Base-by-base conservation (phyloP, 2,888 invertebrate genomes). In the Leptinotarsa juncta region DNA sequence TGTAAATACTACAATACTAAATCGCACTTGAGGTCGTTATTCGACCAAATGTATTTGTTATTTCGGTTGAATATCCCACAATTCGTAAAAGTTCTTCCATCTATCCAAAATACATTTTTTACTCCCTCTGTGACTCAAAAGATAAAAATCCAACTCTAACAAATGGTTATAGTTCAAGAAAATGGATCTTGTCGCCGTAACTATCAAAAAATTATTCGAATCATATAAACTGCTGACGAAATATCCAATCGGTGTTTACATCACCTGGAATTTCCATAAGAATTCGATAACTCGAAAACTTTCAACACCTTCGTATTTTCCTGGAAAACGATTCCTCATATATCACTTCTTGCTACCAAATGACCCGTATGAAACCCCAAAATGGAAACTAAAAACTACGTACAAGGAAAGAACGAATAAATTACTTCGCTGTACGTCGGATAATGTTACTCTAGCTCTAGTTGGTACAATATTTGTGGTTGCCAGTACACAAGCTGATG, bases 401-500 rank as follows among this genome's bases (percentile, higher is more conserved):
- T 71, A 60, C 53, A 55, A 53, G 65, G 67, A 49, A 67, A 65
- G 67, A 72, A 74, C 70, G 74, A 70, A 76, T 77, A 74, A 74
- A 77, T 77, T 74, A 72, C 53, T 53, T 23, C 32, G 70, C 71
- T 74, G 66, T 70, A 71, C 69, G 72, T 70, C 66, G 74, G 50
- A 20, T 18, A 20, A 50, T 50, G 50, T 67, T 67, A 51, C 67
- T 67, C 50, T 49, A 26, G 71, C 72, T 66, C 74, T 74, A 73
- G 74, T 74, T 73, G 74, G 76, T 72, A 67, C 76, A 73, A 75
- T 75, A 77, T 78, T 74, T 75, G 74, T 73, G 77, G 78, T 75
- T 71, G 71, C 53, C 73, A 65, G 72, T 66, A 71, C 60, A 73
- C 70, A 70, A 76, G 66, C 72, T 70, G 71, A 74, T 68, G 74